These are phyloP conservation scores for Achlya flavicornis DNA, from an alignment of 2,888 invertebrate species.

Conservation along the genomic window DNA sequence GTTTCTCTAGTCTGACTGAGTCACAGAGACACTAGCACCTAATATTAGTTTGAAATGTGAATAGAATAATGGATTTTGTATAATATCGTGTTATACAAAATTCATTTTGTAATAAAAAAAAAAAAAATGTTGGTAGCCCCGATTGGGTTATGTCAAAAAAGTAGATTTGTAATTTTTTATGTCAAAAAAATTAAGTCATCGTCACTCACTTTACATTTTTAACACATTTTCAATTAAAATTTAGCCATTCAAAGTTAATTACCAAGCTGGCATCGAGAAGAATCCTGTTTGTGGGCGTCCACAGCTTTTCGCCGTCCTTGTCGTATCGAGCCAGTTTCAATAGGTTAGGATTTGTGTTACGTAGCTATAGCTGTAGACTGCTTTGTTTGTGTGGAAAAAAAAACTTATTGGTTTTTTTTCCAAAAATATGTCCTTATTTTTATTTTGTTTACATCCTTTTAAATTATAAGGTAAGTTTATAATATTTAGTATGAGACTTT, in stretches of 20 bases:
- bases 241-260: not conserved
- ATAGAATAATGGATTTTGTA: too few species aligned
- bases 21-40: too few species aligned
- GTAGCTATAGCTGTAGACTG: not conserved
- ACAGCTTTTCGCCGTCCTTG: conserved; percentile 61
- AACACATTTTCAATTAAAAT: not conserved
- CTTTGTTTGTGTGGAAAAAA: not conserved
- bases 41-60: too few species aligned
- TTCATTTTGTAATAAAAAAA: too few species aligned
- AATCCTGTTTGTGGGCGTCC: conserved; percentile 63
- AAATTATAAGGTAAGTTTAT: conserved; percentile 15
- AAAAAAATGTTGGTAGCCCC: too few species aligned
- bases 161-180: too few species aligned
- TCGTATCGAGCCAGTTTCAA: conserved; percentile 51
- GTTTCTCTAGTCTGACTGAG: too few species aligned
- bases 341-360: conserved; percentile 62
- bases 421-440: conserved; percentile 6
- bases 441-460: conserved; percentile 13
- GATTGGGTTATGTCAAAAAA: too few species aligned
- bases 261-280: conserved; percentile 78
- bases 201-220: too few species aligned
- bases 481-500: too few species aligned
- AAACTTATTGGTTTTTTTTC: not conserved
- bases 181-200: not conserved
- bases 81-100: too few species aligned